Base-by-base conservation (phyloP, 2,888 invertebrate species). In the Cryptocephalus moraei region DNA sequence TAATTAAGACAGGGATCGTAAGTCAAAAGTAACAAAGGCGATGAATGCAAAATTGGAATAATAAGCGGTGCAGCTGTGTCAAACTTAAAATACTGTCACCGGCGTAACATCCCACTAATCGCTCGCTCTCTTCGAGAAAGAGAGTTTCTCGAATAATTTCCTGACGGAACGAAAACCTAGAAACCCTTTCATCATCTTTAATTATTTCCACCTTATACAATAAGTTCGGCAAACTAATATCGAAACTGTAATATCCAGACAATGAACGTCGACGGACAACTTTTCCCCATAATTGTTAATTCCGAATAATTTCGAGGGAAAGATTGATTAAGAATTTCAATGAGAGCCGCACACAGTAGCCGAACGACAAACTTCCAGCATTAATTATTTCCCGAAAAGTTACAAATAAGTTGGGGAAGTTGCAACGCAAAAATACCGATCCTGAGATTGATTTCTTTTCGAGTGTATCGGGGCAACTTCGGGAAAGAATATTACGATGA, bases 301-400 rank as follows among this genome's bases (percentile, higher is more conserved):
- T 52, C 44, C 41, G 47, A 48, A 52, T 51, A 52, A 55, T 55
- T 52, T 49, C 48, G 43, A 47, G 48, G 49, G 47, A 49, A 49
- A 52, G 52, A 55, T 55, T 55, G 54, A 55, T 55, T 55, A 51
- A 52, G 54, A 49, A 55, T 55, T 55, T 49, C 47, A 51, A 55
- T 47, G 50, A 48, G 32, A 40, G 12, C 22, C 22, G n/a, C 6
- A 36, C 12, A 36, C 12, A 36, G 36, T 36, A 36, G 44, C 36
- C 40, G 40, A 40, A 40, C 14, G 40, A 40, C 40, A 40, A 40
- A 40, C 40, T 40, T 40, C 40, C 4, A 40, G 40, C 14, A 10
- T 40, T 40, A 40, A 40, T 40, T 40, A 40, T 40, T 40, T 8
- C 14, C 11, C 10, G 10, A 36, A 36, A 39, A 40, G 36, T 12